A percentile compares a stretch with the other conserved stretches of the same genome.
These are phyloP conservation scores for Hyppa rectilinea DNA, from an alignment of 2,888 invertebrate species.

Conservation along the genomic window DNA sequence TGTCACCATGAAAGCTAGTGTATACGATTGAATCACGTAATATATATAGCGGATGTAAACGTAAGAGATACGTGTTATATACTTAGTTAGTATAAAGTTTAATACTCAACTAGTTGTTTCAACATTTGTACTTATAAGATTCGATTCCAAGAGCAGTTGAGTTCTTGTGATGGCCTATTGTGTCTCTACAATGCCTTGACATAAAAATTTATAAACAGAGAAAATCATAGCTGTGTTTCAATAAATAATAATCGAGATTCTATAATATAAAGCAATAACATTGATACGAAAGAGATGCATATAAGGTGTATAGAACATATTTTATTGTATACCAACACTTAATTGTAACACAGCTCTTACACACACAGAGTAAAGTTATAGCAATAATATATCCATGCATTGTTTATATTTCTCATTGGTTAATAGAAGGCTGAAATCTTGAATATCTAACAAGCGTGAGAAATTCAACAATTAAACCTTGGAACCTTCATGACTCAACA, in stretches of 20 bases:
- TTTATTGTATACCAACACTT: not conserved
- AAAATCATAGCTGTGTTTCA: constrained; percentile 33
- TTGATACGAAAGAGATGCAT: not conserved
- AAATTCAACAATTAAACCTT: not conserved
- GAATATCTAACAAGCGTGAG: not conserved
- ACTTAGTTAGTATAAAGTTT: not conserved
- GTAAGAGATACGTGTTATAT: not conserved
- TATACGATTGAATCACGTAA: not conserved
- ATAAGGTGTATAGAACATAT: not conserved
- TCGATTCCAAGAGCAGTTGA: too few species aligned
- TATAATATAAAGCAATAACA: not conserved
- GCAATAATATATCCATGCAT: not conserved
- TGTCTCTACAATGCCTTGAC: constrained; percentile 62
- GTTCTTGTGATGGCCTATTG: too few species aligned
- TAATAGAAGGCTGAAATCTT: not conserved
- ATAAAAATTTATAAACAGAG: constrained; percentile 62
- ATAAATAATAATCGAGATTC: constrained; percentile 3
- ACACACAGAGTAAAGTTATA: not conserved
- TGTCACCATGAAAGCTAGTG: not conserved
- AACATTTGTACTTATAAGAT: too few species aligned
- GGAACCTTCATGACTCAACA: not conserved
- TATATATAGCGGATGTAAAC: not conserved
- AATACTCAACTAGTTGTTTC: not conserved
- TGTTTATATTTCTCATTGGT: not conserved
- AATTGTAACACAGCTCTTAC: not conserved